Base-by-base conservation (phyloP, 2,797 vertebrate genomes). In the Etheostoma perlongum region DNA sequence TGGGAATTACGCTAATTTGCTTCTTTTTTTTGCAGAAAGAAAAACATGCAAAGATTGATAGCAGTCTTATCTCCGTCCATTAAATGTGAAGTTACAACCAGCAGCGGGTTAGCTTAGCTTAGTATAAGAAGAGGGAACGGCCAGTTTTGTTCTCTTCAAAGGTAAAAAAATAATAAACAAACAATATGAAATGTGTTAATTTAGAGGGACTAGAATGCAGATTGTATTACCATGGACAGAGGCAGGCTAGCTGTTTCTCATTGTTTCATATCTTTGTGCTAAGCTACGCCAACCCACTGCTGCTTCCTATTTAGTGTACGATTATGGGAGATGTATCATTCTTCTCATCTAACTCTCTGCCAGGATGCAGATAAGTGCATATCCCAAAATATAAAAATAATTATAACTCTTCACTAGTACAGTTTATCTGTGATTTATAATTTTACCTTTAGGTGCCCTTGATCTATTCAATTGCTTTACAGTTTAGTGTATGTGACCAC, bases 361-460 rank as follows among this genome's bases (percentile, higher is more conserved):
- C 6, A 5, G 23, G 19, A 67, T 19, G 14, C 13, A 11, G 16
- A 12, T 15, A 23, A 15, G 63, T 25, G 16, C 27, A 11, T 30
- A 23, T 23, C 27, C 19, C 14, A 13, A 23, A 14, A 44, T 42
- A 11, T 13, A 5, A 42, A 23, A 16, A 1, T 3, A 3, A n/a
- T 72, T 5, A 6, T 40, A 42, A 18, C 1, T 6, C 10, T 60
- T 61, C 12, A 51, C 2, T 8, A 7, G 40, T 52, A 33, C 19
- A 33, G n/a, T 49, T 51, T 25, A 7, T 23, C 40, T 53, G 33
- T 72, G 42, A 68, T 16, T 67, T 27, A n/a, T 68, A 15, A 55
- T 19, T 27, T 18, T 18, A 23, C 36, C 36, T 4, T 4, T n/a
- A n/a, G 25, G 14, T 42, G 12, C 6, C 18, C 15, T 49, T 36